A percentile compares a stretch with the other conserved stretches of the same genome.
Evolutionary conservation across 2,888 invertebrate genomes (phyloP).

Genomic region (Unio delphinus): DNA sequence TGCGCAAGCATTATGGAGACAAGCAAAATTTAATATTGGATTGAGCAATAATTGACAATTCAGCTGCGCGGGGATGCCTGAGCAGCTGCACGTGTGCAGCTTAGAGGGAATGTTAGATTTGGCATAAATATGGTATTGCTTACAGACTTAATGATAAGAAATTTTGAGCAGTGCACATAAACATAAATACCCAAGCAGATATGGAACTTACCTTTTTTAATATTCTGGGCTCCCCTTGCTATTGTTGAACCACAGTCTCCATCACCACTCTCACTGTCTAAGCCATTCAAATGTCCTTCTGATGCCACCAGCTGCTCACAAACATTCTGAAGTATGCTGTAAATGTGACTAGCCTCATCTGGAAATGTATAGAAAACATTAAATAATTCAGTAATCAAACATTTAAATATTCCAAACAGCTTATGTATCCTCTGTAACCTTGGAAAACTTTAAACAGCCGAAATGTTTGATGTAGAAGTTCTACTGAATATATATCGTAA

Average conservation of each 20-base stretch:
- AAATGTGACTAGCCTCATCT: constrained; percentile 40
- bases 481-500: no score
- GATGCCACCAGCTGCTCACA: constrained; percentile 76
- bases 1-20: no score
- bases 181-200: no score
- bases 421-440: background rate
- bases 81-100: no score
- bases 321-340: constrained; percentile 47
- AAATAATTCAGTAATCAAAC: background rate
- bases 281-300: constrained; percentile 76
- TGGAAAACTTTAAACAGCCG: background rate
- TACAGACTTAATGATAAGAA: no score
- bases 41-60: no score
- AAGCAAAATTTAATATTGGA: no score
- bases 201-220: constrained; percentile 4
- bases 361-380: constrained; percentile 7
- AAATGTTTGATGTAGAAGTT: no score
- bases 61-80: no score
- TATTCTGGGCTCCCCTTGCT: constrained; percentile 76
- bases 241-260: constrained; percentile 84
- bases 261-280: constrained; percentile 82
- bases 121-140: no score
- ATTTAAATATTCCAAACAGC: background rate
- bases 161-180: no score
- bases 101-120: no score